A percentile compares a stretch with the other conserved stretches of the same genome.
phyloP scores from a whole-genome alignment of 2,888 invertebrate species.

The Pristionchus mayeri region DNA sequence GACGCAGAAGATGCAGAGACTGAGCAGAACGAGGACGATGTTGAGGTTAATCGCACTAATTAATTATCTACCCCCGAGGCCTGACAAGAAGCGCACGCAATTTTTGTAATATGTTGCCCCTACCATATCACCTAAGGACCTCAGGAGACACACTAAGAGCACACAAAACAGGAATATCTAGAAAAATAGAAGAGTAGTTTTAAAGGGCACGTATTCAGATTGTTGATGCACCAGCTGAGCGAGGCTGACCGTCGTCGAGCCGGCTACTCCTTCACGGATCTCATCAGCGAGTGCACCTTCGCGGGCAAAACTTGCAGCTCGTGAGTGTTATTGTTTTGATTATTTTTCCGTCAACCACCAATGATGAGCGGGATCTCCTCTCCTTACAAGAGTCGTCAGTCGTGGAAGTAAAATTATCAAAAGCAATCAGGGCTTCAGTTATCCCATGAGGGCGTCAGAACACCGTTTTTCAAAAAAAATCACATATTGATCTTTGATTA shows the following conservation, averaged over 20 bases:
- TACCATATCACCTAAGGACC: too few species aligned
- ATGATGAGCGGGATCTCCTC: neutral
- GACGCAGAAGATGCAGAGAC: neutral
- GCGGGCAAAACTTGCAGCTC: neutral
- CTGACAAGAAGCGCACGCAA: neutral
- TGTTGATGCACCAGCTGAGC: neutral
- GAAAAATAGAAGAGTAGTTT: too few species aligned
- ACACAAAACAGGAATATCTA: neutral
- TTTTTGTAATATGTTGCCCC: neutral
- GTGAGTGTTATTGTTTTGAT: neutral
- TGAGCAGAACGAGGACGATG: neutral
- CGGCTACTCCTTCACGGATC: neutral
- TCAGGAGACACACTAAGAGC: too few species aligned
- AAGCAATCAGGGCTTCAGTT: neutral
- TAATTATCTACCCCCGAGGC: neutral
- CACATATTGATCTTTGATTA: too few species aligned
- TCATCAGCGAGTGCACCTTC: conserved; percentile 17
- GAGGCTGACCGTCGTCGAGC: neutral
- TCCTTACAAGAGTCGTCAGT: neutral
- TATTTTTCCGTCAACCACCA: neutral
- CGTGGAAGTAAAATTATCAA: neutral
- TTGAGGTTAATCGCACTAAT: neutral
- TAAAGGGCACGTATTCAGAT: neutral
- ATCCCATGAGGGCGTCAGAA: too few species aligned
- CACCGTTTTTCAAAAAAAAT: too few species aligned